A percentile compares a stretch with the other conserved stretches of the same genome.
Conservation (phyloP, 2,113 vertebrate species). For the Heterotilapia buettikoferi region DNA sequence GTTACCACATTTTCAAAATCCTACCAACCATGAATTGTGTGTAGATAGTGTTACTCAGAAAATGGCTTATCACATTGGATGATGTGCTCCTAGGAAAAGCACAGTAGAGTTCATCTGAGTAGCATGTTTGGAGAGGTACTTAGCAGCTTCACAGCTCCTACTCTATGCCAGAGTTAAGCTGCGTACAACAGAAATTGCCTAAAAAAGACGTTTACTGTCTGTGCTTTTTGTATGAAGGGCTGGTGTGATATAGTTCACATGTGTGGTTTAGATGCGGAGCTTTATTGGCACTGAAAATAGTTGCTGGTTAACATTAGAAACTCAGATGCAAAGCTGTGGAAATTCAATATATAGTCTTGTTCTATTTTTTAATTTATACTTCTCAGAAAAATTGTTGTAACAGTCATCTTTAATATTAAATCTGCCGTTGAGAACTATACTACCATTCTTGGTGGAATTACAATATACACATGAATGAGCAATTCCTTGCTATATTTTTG, state of each 20-base stretch:
- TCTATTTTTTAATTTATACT: background rate
- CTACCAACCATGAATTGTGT: background rate
- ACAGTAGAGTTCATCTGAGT: background rate
- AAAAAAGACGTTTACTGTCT: background rate
- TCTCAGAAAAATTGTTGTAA: background rate
- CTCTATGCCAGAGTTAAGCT: slow-evolving; percentile 4
- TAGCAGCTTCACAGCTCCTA: slow-evolving; percentile 1
- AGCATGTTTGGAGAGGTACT: slow-evolving; percentile 13
- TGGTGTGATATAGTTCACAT: background rate
- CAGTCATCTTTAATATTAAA: background rate
- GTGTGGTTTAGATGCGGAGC: background rate
- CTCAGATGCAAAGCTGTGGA: background rate
- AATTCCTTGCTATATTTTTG: background rate
- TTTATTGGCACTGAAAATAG: background rate
- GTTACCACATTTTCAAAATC: background rate
- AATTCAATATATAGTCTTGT: background rate
- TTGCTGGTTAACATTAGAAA: background rate
- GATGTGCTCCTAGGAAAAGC: background rate
- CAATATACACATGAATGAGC: background rate
- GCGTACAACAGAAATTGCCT: background rate
- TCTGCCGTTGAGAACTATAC: background rate
- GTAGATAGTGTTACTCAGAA: background rate
- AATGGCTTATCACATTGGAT: background rate
- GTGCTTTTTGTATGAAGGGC: background rate
- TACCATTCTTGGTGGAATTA: background rate